A percentile compares a stretch with the other conserved stretches of the same genome.
Conservation (phyloP, 2,888 invertebrate genomes). For the Callyntrura sp. region DNA sequence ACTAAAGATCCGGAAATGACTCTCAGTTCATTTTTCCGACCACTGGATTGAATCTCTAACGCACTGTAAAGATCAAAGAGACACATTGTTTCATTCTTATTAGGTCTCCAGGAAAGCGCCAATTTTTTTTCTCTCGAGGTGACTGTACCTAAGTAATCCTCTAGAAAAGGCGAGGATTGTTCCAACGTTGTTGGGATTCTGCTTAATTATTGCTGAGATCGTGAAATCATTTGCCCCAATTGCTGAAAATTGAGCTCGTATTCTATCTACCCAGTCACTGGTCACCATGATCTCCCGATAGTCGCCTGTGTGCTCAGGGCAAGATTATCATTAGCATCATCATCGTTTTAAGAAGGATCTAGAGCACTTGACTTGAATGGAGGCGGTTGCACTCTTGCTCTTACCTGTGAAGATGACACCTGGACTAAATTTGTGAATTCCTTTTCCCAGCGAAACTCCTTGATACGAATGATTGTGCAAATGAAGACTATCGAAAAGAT, state of each 20-base stretch:
- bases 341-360: too few species aligned
- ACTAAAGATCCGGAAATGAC: conserved; percentile 92
- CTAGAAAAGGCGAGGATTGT: conserved; percentile 93
- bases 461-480: conserved; percentile 91
- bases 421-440: conserved; percentile 90
- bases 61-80: conserved; percentile 88
- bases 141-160: conserved; percentile 90
- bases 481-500: conserved; percentile 92
- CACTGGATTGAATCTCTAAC: conserved; percentile 96
- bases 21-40: conserved; percentile 94
- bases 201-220: conserved; percentile 91
- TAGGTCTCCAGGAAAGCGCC: background rate
- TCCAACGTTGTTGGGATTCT: conserved; percentile 93
- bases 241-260: conserved; percentile 82
- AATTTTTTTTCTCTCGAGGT: background rate
- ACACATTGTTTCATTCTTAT: background rate
- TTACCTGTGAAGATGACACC: conserved; percentile 92
- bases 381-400: too few species aligned
- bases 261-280: conserved; percentile 84
- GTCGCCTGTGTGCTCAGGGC: conserved; percentile 83
- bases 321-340: too few species aligned
- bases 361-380: too few species aligned
- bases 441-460: conserved; percentile 89
- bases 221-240: conserved; percentile 87
- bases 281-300: conserved; percentile 84